A percentile compares a stretch with the other conserved stretches of the same genome.
Conservation (phyloP, 2,888 invertebrate genomes). For the Rugalucina vietnamica region DNA sequence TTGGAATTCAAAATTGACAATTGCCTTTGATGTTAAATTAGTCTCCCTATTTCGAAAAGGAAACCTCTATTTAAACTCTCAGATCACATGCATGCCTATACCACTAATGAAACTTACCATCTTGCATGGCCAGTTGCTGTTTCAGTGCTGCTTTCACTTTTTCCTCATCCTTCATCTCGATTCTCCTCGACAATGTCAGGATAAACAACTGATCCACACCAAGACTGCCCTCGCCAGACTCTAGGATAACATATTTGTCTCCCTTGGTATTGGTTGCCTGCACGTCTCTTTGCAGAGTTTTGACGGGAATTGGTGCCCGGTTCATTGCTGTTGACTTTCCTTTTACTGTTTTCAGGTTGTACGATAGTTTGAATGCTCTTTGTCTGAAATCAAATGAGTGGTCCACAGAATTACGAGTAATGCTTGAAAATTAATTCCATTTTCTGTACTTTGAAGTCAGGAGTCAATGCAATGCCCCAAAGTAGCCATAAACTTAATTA, state of each 20-base stretch:
- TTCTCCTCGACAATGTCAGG: constrained; percentile 43
- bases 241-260: constrained; percentile 27
- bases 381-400: too few species aligned
- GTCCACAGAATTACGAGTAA: too few species aligned
- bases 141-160: constrained; percentile 28
- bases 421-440: too few species aligned
- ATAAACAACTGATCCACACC: constrained; percentile 35
- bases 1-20: too few species aligned
- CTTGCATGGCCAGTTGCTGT: not conserved
- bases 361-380: constrained; percentile 40
- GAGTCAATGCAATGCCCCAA: too few species aligned
- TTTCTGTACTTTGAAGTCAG: too few species aligned
- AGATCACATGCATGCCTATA: too few species aligned
- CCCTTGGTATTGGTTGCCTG: constrained; percentile 37
- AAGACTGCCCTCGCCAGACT: not conserved
- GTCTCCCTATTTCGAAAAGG: too few species aligned
- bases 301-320: constrained; percentile 20
- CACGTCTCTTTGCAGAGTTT: constrained; percentile 26
- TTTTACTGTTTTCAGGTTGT: constrained; percentile 36
- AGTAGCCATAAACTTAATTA: too few species aligned
- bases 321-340: constrained; percentile 38
- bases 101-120: not conserved
- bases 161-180: constrained; percentile 39
- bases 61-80: too few species aligned
- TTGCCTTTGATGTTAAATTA: too few species aligned